Percentiles rank a stretch among this genome's conserved stretches.
Conservation (phyloP, 2,888 invertebrate species). For the Cataglyphis albicans region DNA sequence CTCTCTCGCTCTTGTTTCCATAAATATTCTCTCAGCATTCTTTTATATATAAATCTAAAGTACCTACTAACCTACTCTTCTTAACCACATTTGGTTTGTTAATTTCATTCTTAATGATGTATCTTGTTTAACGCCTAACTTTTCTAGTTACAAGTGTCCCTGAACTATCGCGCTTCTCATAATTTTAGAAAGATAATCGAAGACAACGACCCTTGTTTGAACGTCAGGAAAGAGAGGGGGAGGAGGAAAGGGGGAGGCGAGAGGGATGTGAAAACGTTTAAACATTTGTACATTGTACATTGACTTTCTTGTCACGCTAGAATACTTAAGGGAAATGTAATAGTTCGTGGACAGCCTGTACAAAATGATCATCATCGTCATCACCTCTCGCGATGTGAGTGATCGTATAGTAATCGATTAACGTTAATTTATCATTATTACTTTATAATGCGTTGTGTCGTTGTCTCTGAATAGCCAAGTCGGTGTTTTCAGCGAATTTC, state of each 20-base stretch:
- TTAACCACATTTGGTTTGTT: constrained; percentile 67
- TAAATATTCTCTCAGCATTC: constrained; percentile 59
- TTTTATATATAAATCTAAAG: constrained; percentile 81
- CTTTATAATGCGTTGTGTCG: constrained; percentile 86
- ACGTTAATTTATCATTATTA: constrained; percentile 81
- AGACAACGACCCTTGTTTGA: neutral
- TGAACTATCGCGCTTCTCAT: constrained; percentile 1
- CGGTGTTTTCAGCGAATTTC: constrained; percentile 65
- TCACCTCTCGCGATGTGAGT: constrained; percentile 57
- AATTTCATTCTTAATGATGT: constrained; percentile 67
- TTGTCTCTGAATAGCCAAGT: constrained; percentile 85
- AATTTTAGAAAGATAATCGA: neutral
- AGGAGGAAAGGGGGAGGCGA: neutral
- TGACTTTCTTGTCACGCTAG: neutral
- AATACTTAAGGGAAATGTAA: neutral
- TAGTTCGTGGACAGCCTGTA: constrained; percentile 24
- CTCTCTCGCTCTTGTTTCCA: constrained; percentile 24
- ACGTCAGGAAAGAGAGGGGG: neutral
- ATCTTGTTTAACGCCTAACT: constrained; percentile 74
- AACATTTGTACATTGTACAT: neutral
- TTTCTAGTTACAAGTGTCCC: constrained; percentile 43
- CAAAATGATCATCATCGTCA: constrained; percentile 58
- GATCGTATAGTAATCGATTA: constrained; percentile 75
- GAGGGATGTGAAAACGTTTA: neutral
- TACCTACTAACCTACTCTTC: constrained; percentile 74